Percentiles rank a stretch among this genome's conserved stretches.
These are phyloP conservation scores for pig (Sus scrofa) DNA, from an alignment of 2,113 vertebrate genomes.

Conservation along the genomic window DNA sequence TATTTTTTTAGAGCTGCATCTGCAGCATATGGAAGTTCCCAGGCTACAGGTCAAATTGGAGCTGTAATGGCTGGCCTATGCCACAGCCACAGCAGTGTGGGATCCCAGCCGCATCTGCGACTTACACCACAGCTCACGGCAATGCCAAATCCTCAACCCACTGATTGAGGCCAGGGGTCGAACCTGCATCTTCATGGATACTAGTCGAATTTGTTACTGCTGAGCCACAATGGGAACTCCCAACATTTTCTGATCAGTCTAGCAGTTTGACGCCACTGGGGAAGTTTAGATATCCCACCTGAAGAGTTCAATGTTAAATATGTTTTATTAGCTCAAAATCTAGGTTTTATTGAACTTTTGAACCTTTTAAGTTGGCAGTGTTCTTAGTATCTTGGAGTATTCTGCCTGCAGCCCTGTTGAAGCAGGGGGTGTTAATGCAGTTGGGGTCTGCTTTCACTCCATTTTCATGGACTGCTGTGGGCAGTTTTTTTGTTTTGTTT, in stretches of 20 bases:
- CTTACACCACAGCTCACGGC: no score
- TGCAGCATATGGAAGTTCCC: no score
- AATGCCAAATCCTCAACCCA: no score
- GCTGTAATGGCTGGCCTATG: no score
- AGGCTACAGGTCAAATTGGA: no score
- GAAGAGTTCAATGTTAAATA: not conserved
- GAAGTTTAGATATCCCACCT: not conserved
- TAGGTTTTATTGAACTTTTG: not conserved
- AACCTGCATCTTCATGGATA: no score
- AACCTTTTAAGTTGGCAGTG: not conserved
- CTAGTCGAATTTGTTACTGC: no score
- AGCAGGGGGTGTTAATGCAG: not conserved
- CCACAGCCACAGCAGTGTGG: no score
- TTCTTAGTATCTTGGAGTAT: not conserved
- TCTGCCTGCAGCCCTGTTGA: not conserved
- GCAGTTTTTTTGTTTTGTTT: not conserved
- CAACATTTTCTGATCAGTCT: not conserved
- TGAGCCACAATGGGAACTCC: not conserved
- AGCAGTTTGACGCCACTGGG: not conserved
- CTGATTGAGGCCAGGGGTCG: no score
- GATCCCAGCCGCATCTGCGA: no score
- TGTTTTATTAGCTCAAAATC: not conserved
- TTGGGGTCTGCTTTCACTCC: not conserved
- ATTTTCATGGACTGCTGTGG: not conserved
- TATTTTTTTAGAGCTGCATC: not conserved